Base-by-base conservation (phyloP, 1,140 invertebrate genomes). In the Drosophila pectinifera region DNA sequence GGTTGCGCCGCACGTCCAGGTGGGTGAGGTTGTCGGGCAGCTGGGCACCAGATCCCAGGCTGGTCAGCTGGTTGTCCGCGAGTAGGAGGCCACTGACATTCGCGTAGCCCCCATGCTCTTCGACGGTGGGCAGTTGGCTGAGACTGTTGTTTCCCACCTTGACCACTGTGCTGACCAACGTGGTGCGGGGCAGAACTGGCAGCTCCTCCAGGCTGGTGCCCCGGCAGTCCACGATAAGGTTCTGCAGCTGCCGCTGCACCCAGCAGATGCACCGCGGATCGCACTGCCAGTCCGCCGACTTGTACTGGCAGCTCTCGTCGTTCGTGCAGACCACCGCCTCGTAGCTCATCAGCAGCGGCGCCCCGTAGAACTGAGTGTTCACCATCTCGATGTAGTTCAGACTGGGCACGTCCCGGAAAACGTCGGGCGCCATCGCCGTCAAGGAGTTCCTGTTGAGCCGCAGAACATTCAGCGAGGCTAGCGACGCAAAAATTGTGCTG, bases 1-100 rank as follows among this genome's bases (percentile, higher is more conserved):
- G 91, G 84, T 95, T 95, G 34, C 93, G 73, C 13, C 94, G 77
- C 13, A 95, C 65, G 68, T 94, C 91, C 45, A 95, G 77, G 2
- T 89, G 73, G 58, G 78, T 73, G 7, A 93, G 80, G 58, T 90
- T 84, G 5, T 10, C 20, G 20, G 93, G 91, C 38, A 92, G 61
- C 63, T 91, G 73, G 5, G 16, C 51, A 1, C 91, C 56, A 10
- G 78, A 20, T 7, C 77, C 55, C 34, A 95, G 42, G 0, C 63
- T 64, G 3, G 81, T 82, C 34, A 95, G 92, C 20, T 93, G 91
- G 77, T 95, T 95, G 34, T 94, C 62, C 1, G 93, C 91, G 13
- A 95, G 68, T 55, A 91, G 80, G 0, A 95, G 69, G 10, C 90
- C 80, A 1, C 91, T 94, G 0, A 94, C 92, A 46, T 92, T 89